Conservation (phyloP, 2,888 invertebrate species). For the Coleophora flavipennella region DNA sequence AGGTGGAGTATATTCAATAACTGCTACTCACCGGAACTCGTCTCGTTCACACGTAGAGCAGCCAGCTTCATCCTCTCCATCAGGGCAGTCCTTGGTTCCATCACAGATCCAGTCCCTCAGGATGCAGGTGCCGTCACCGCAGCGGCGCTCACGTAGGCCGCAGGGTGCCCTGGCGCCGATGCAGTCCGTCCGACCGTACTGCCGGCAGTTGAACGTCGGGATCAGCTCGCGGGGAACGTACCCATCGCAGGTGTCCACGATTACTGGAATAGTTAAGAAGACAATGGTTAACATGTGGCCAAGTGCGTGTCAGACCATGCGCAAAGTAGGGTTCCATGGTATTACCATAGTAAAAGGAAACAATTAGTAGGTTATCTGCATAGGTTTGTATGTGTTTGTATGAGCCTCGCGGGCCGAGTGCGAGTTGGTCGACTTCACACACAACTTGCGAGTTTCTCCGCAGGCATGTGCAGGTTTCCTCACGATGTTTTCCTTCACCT, state of each 20-base stretch:
- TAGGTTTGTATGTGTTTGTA: too few species aligned
- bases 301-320: too few species aligned
- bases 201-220: slow-evolving; percentile 73
- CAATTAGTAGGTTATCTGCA: too few species aligned
- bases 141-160: slow-evolving; percentile 67
- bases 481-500: too few species aligned
- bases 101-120: slow-evolving; percentile 77
- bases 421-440: too few species aligned
- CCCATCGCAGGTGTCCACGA: slow-evolving; percentile 74
- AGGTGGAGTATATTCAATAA: neutral
- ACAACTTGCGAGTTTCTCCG: too few species aligned
- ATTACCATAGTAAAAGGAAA: too few species aligned
- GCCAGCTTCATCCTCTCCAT: slow-evolving; percentile 74
- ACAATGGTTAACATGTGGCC: too few species aligned
- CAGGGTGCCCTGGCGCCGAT: slow-evolving; percentile 64
- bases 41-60: slow-evolving; percentile 52
- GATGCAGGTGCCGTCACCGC: slow-evolving; percentile 73
- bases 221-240: slow-evolving; percentile 71
- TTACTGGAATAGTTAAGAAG: slow-evolving; percentile 53
- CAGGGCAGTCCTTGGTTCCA: slow-evolving; percentile 73
- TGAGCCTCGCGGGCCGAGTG: too few species aligned
- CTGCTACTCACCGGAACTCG: slow-evolving; percentile 44
- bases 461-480: too few species aligned
- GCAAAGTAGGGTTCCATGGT: too few species aligned
- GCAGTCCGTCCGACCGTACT: slow-evolving; percentile 74